Evolutionary conservation across 2,113 vertebrate species (phyloP).

Genomic region (Hippotragus niger): DNA sequence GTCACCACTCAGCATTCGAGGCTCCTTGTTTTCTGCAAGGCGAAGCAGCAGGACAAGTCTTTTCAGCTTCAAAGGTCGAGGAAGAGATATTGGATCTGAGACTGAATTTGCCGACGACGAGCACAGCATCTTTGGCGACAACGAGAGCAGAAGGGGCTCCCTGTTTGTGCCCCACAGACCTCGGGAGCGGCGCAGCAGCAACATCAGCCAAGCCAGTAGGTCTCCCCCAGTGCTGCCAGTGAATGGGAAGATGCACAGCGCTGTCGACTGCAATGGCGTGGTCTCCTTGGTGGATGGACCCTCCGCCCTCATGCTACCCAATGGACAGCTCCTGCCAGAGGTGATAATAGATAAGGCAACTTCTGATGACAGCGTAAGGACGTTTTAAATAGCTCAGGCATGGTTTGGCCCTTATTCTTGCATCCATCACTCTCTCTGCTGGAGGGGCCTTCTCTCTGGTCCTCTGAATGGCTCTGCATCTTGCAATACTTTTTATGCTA

Average conservation of each 20-base stretch:
- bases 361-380: slow-evolving; percentile 91
- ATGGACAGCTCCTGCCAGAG: slow-evolving; percentile 89
- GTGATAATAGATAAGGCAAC: slow-evolving; percentile 91
- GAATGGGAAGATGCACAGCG: slow-evolving; percentile 90
- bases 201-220: slow-evolving; percentile 87
- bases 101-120: slow-evolving; percentile 96
- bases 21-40: slow-evolving; percentile 89
- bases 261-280: slow-evolving; percentile 94
- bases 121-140: slow-evolving; percentile 91
- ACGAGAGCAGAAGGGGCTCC: slow-evolving; percentile 87
- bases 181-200: slow-evolving; percentile 85
- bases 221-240: slow-evolving; percentile 78
- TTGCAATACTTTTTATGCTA: slow-evolving; percentile 23
- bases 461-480: slow-evolving; percentile 58
- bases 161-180: slow-evolving; percentile 85
- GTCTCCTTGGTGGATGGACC: slow-evolving; percentile 88
- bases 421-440: slow-evolving; percentile 40
- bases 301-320: slow-evolving; percentile 85
- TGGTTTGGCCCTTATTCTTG: slow-evolving; percentile 49
- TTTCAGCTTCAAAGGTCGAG: slow-evolving; percentile 88
- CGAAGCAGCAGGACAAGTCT: slow-evolving; percentile 92
- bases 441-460: slow-evolving; percentile 53
- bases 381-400: slow-evolving; percentile 74
- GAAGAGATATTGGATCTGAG: slow-evolving; percentile 87
- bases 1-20: slow-evolving; percentile 94